A percentile compares a stretch with the other conserved stretches of the same genome.
Conservation (phyloP, 2,797 vertebrate species). For the Trematomus bernacchii region DNA sequence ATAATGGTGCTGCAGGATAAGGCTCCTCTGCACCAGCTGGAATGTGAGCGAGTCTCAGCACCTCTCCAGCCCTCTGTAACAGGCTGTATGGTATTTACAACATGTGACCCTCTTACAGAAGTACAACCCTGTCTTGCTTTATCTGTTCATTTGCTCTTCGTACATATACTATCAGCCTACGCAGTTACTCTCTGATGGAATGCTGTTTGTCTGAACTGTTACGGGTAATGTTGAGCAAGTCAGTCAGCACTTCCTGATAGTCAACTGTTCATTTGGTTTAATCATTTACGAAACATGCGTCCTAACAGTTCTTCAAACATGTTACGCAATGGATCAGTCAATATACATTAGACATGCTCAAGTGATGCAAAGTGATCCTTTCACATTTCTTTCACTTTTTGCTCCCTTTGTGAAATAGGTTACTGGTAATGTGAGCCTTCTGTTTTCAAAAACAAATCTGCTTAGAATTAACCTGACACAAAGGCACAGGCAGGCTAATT, state of each 20-base stretch:
- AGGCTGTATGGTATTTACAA: constrained; percentile 22
- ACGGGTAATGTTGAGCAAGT: constrained; percentile 32
- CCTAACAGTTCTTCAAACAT: constrained; percentile 11
- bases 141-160: constrained; percentile 7
- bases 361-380: neutral
- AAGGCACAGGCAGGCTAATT: neutral
- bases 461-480: neutral
- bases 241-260: constrained; percentile 53
- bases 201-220: constrained; percentile 32
- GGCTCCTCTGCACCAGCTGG: constrained; percentile 51
- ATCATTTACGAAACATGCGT: constrained; percentile 51
- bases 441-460: neutral
- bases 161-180: neutral
- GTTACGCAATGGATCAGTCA: constrained; percentile 29
- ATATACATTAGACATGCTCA: neutral
- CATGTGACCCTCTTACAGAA: neutral
- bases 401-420: neutral
- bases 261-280: constrained; percentile 47
- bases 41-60: constrained; percentile 68
- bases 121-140: neutral
- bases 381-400: constrained; percentile 5
- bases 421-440: neutral
- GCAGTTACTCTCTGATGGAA: constrained; percentile 7
- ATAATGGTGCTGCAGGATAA: constrained; percentile 59
- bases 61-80: constrained; percentile 10